phyloP scores from a whole-genome alignment of 2,113 vertebrate genomes.

The Melospiza georgiana region DNA sequence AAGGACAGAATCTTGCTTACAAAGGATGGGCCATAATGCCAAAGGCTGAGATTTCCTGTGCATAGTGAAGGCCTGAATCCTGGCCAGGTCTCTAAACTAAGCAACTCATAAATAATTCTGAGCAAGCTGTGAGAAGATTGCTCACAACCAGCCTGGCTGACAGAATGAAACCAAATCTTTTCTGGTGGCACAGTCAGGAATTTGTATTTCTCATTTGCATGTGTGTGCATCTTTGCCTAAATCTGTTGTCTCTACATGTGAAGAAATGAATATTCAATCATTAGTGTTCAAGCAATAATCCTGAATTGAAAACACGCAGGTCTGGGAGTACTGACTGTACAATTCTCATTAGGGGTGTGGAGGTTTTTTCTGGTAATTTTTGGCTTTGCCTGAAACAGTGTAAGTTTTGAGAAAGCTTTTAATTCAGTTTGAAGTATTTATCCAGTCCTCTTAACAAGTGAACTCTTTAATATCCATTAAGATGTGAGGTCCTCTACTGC shows the following conservation, averaged over 20 bases:
- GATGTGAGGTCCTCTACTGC: neutral
- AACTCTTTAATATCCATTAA: neutral
- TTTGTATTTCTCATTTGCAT: neutral
- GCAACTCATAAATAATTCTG: slow-evolving; percentile 59
- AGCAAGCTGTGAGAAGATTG: slow-evolving; percentile 56
- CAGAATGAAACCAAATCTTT: neutral
- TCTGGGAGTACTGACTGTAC: neutral
- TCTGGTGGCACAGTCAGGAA: slow-evolving; percentile 25
- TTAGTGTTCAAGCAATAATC: neutral
- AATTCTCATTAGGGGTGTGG: neutral
- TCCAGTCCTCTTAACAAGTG: neutral
- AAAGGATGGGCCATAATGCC: slow-evolving; percentile 37
- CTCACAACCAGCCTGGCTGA: slow-evolving; percentile 39
- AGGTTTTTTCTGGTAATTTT: neutral
- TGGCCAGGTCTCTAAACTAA: slow-evolving; percentile 53
- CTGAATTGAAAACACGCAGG: neutral
- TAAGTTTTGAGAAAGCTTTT: neutral
- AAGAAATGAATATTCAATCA: neutral
- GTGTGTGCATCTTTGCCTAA: neutral
- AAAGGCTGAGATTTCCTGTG: slow-evolving; percentile 57
- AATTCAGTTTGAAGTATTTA: neutral
- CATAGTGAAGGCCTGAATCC: slow-evolving; percentile 35
- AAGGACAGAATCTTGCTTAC: slow-evolving; percentile 44
- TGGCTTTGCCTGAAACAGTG: neutral
- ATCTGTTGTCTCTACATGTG: neutral